phyloP scores from a whole-genome alignment of 1,140 invertebrate species.

The Papilio xuthus region DNA sequence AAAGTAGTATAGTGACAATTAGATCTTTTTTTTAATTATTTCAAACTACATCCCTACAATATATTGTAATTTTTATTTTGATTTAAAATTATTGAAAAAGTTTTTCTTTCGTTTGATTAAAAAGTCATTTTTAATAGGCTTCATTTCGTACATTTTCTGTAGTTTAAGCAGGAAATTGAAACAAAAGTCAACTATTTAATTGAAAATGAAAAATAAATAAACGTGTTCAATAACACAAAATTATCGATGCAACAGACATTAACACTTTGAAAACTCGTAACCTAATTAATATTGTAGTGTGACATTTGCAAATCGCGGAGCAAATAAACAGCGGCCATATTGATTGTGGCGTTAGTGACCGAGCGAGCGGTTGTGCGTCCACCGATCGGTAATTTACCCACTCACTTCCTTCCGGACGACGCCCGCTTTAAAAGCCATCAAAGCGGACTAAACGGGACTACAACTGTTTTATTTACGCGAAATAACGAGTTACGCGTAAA shows the following conservation, averaged over 20 bases:
- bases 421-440: slow-evolving; percentile 42
- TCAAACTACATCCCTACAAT: too few species aligned
- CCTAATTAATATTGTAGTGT: slow-evolving; percentile 31
- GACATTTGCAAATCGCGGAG: slow-evolving; percentile 35
- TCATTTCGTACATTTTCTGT: background rate
- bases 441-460: slow-evolving; percentile 35
- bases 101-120: background rate
- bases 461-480: slow-evolving; percentile 5
- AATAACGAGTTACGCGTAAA: background rate
- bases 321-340: slow-evolving; percentile 43
- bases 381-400: slow-evolving; percentile 64
- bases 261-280: background rate
- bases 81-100: background rate
- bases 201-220: background rate
- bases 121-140: background rate
- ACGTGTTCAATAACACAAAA: background rate
- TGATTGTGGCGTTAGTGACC: slow-evolving; percentile 53
- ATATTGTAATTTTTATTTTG: background rate
- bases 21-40: background rate
- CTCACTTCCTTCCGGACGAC: slow-evolving; percentile 63
- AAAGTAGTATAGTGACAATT: background rate
- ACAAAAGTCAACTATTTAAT: background rate
- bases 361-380: slow-evolving; percentile 47
- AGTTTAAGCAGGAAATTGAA: background rate
- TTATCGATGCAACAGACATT: background rate